Evolutionary conservation across 2,888 invertebrate genomes (phyloP).

Genomic region (Nomada ferruginata): DNA sequence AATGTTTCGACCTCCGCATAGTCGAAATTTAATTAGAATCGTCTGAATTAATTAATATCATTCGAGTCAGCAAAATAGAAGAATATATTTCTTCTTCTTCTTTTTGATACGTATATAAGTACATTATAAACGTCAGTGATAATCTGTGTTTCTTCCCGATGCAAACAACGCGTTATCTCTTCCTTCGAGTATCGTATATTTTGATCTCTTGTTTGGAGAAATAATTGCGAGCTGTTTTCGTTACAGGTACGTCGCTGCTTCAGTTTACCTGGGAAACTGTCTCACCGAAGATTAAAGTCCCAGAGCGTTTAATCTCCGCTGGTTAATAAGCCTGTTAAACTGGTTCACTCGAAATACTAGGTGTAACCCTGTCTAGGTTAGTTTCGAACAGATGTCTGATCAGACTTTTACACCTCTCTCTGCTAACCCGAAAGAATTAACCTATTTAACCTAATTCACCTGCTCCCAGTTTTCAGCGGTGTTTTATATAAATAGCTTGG

Average conservation of each 20-base stretch:
- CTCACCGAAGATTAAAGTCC: neutral
- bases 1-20: neutral
- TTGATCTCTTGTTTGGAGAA: slow-evolving; percentile 1
- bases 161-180: neutral
- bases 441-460: neutral
- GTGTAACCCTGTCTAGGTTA: neutral
- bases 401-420: neutral
- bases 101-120: neutral
- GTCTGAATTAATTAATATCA: too few species aligned
- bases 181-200: neutral
- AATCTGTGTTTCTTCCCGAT: neutral
- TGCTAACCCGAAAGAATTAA: neutral
- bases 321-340: slow-evolving; percentile 27
- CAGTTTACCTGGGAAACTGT: slow-evolving; percentile 1
- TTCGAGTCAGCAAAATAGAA: neutral
- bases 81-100: neutral
- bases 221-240: neutral
- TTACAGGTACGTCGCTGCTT: neutral
- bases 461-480: too few species aligned
- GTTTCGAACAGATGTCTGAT: neutral
- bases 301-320: slow-evolving; percentile 5
- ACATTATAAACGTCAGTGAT: neutral
- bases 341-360: slow-evolving; percentile 23
- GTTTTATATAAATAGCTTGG: too few species aligned
- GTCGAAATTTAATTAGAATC: too few species aligned